phyloP scores from a whole-genome alignment of 2,113 vertebrate genomes.

The Oryzias javanicus region DNA sequence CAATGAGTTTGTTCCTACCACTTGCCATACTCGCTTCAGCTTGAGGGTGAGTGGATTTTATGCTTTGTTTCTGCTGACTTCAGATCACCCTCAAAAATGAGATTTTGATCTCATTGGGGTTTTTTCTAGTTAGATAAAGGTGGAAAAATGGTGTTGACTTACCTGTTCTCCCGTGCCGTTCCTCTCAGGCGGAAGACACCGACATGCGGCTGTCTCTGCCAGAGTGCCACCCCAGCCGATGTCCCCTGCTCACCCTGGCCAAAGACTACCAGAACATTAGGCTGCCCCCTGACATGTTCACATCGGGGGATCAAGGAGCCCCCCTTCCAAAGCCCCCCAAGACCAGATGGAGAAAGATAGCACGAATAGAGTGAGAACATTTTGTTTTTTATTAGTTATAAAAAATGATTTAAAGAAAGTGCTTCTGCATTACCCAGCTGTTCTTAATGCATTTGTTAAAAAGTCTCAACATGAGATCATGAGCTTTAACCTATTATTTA shows the following conservation, averaged over 20 bases:
- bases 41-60: conserved; percentile 78
- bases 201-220: conserved; percentile 94
- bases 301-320: conserved; percentile 81
- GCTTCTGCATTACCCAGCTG: conserved; percentile 19
- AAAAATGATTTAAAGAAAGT: conserved; percentile 19
- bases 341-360: conserved; percentile 92
- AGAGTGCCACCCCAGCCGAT: conserved; percentile 96
- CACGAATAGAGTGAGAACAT: conserved; percentile 89
- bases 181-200: conserved; percentile 89
- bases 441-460: too few species aligned
- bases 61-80: background rate
- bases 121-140: background rate
- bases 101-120: background rate
- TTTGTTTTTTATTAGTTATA: conserved; percentile 2
- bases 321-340: conserved; percentile 80
- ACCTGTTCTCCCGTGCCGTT: background rate
- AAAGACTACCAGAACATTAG: conserved; percentile 90
- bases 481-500: too few species aligned
- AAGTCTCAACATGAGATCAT: too few species aligned
- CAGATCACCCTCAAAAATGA: background rate
- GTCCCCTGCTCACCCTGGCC: conserved; percentile 91
- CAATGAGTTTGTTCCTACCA: conserved; percentile 93
- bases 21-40: conserved; percentile 89
- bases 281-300: conserved; percentile 81
- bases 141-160: background rate